These are phyloP conservation scores for Calephelis nemesis DNA, from an alignment of 1,140 invertebrate species.

Conservation along the genomic window DNA sequence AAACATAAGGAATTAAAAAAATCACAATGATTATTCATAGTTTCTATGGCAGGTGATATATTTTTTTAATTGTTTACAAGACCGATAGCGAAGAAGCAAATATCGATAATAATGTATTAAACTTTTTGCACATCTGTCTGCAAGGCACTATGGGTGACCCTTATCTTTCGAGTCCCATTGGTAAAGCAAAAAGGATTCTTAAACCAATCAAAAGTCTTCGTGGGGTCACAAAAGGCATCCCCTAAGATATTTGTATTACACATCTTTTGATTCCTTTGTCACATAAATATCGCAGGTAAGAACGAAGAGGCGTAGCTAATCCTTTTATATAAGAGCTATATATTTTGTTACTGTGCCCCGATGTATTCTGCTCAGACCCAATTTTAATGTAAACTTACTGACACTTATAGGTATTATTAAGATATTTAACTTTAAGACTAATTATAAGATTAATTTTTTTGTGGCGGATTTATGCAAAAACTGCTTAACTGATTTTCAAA, in stretches of 20 bases:
- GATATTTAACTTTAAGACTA: too few species aligned
- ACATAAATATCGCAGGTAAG: conserved; percentile 8
- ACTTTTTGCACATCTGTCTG: conserved; percentile 61
- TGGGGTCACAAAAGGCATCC: conserved; percentile 44
- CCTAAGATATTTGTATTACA: conserved; percentile 41
- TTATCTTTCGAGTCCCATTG: conserved; percentile 57
- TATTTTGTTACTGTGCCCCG: background rate
- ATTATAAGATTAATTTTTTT: too few species aligned
- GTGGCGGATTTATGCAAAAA: too few species aligned
- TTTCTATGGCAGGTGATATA: conserved; percentile 38
- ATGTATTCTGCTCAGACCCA: too few species aligned
- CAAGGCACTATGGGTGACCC: conserved; percentile 42
- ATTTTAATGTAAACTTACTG: too few species aligned
- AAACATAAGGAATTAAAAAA: background rate
- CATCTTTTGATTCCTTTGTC: conserved; percentile 39
- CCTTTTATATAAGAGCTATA: background rate
- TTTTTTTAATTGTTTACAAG: conserved; percentile 38
- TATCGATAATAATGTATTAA: conserved; percentile 50
- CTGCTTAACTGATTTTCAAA: too few species aligned
- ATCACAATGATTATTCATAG: background rate
- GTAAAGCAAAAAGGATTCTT: conserved; percentile 37
- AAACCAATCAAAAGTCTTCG: conserved; percentile 46
- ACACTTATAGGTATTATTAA: too few species aligned
- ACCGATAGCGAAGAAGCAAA: conserved; percentile 46
- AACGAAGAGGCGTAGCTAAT: conserved; percentile 4